Percentiles rank a stretch among this genome's conserved stretches.
phyloP scores from a whole-genome alignment of 2,113 vertebrate genomes.

The Phodopus roborovskii region DNA sequence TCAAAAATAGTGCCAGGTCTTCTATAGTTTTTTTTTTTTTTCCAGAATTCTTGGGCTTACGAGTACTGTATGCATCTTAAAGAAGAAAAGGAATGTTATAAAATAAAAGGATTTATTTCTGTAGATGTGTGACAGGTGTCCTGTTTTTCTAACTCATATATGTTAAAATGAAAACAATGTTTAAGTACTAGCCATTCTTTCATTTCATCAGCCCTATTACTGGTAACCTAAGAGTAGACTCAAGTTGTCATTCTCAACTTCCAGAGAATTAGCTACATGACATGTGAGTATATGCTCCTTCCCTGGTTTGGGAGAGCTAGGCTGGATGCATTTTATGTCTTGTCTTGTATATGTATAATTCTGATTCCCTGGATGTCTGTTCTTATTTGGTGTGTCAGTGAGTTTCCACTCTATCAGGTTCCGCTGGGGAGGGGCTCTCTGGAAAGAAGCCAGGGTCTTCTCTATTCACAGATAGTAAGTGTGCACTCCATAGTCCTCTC shows the following conservation, averaged over 20 bases:
- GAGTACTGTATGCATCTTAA: slow-evolving; percentile 88
- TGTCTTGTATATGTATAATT: not conserved
- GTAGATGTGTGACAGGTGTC: slow-evolving; percentile 74
- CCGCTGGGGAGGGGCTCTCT: not conserved
- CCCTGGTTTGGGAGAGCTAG: not conserved
- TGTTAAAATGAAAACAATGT: slow-evolving; percentile 56
- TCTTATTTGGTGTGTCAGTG: slow-evolving; percentile 23
- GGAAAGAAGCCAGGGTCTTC: not conserved
- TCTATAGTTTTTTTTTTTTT: slow-evolving; percentile 87
- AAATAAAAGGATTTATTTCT: slow-evolving; percentile 89
- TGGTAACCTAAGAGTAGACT: not conserved
- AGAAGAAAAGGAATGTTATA: slow-evolving; percentile 88
- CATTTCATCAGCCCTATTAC: not conserved
- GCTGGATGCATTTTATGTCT: slow-evolving; percentile 23
- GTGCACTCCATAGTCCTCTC: too few relatives aligned
- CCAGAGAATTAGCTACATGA: not conserved
- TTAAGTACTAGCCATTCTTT: not conserved
- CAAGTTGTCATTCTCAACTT: not conserved
- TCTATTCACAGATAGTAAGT: not conserved
- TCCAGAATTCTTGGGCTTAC: slow-evolving; percentile 85
- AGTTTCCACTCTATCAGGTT: slow-evolving; percentile 19
- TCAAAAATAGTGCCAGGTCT: slow-evolving; percentile 91
- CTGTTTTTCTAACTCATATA: slow-evolving; percentile 45
- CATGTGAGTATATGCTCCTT: not conserved
- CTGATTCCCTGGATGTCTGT: not conserved